Evolutionary conservation across 2,797 vertebrate genomes (phyloP).

Genomic region (Hydrophis major): DNA sequence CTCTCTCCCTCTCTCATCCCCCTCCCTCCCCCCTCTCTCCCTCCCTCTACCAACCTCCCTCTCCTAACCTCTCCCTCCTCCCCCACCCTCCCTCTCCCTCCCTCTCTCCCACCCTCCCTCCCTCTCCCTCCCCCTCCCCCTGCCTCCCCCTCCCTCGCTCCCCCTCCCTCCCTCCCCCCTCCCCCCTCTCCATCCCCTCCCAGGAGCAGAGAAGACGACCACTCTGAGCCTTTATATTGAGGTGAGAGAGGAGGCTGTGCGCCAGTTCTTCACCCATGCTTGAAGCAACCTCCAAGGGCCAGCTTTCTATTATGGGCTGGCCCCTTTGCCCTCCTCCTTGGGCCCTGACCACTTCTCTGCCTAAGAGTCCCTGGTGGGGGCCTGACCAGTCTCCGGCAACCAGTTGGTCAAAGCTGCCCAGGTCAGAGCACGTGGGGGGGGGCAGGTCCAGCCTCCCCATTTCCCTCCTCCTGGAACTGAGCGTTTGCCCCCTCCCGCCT

Average conservation of each 20-base stretch:
- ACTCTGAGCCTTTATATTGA: not conserved
- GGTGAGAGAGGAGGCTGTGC: not conserved
- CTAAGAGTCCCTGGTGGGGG: not conserved
- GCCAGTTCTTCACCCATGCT: not conserved
- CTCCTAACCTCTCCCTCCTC: too few species aligned
- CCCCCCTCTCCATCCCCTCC: not conserved
- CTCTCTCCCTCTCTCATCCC: too few species aligned
- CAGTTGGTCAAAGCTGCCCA: not conserved
- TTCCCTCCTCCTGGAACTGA: not conserved
- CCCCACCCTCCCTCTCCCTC: too few species aligned
- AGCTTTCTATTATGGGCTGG: not conserved
- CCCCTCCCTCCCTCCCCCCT: fast-evolving
- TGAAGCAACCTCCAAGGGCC: not conserved
- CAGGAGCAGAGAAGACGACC: too few species aligned
- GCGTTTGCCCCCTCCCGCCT: not conserved
- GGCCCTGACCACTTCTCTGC: not conserved
- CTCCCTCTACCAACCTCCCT: too few species aligned
- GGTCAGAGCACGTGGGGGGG: not conserved
- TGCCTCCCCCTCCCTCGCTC: too few species aligned
- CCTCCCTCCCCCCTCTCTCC: too few species aligned
- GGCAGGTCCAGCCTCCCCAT: not conserved
- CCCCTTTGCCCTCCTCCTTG: not conserved
- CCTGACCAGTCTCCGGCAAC: not conserved
- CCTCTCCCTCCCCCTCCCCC: too few species aligned
- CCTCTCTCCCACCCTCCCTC: too few species aligned